phyloP scores from a whole-genome alignment of 2,888 invertebrate species.

The Pollenia labialis region DNA sequence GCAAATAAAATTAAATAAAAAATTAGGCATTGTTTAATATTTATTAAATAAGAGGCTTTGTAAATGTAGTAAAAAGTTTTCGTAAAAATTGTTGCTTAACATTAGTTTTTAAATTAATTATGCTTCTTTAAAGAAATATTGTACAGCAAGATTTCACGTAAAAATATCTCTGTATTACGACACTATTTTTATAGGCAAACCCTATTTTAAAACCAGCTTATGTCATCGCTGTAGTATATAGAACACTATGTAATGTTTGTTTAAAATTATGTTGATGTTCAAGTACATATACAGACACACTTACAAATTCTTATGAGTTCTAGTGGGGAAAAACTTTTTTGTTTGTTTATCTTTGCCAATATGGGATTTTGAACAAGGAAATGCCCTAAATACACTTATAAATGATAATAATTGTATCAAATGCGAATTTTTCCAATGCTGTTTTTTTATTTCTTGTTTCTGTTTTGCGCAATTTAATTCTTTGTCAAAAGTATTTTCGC shows the following conservation, averaged over 20 bases:
- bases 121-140: too few species aligned
- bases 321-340: neutral
- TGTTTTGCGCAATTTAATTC: neutral
- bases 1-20: too few species aligned
- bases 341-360: neutral
- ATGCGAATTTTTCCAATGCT: constrained; percentile 31
- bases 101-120: too few species aligned
- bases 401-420: constrained; percentile 47
- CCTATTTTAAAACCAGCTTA: neutral
- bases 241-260: too few species aligned
- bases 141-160: too few species aligned
- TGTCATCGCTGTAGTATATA: neutral
- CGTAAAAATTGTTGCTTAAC: too few species aligned
- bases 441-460: neutral
- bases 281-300: too few species aligned
- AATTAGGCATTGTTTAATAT: too few species aligned
- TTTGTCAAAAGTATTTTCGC: constrained; percentile 2
- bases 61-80: too few species aligned
- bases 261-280: too few species aligned
- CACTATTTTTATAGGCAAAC: neutral
- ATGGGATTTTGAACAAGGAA: constrained; percentile 24
- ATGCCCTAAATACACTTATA: constrained; percentile 43
- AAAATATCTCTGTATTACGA: neutral
- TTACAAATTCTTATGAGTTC: too few species aligned
- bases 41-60: too few species aligned